These are phyloP conservation scores for Serinus canaria DNA, from an alignment of 2,113 vertebrate genomes.

Conservation along the genomic window DNA sequence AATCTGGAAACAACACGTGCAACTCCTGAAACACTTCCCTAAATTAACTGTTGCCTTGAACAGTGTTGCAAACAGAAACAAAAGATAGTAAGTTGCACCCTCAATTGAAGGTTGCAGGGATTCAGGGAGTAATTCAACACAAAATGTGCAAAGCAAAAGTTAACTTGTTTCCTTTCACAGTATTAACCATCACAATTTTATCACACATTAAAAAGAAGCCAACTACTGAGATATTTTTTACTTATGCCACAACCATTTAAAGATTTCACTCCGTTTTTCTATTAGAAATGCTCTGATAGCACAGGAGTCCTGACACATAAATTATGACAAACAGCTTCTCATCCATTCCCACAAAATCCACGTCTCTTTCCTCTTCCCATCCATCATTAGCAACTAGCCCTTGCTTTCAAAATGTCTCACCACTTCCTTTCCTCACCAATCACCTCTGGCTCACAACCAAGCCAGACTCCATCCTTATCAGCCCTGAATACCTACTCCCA, in stretches of 20 bases:
- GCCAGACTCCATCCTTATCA: neutral
- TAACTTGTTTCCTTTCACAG: neutral
- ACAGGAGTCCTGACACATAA: neutral
- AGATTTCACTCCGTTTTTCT: neutral
- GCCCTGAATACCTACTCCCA: neutral
- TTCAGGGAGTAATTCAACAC: neutral
- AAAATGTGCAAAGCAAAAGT: neutral
- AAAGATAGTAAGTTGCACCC: neutral
- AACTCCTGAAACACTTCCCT: neutral
- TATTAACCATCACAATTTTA: neutral
- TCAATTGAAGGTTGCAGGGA: neutral
- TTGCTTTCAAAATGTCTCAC: neutral
- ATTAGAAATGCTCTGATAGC: neutral
- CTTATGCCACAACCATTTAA: neutral
- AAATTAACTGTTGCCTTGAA: neutral
- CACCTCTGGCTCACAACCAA: neutral
- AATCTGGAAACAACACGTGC: neutral
- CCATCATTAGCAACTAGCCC: rapidly evolving
- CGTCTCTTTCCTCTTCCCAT: neutral
- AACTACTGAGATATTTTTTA: neutral
- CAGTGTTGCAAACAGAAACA: neutral
- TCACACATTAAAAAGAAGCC: neutral
- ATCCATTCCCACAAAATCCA: neutral
- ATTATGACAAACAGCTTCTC: neutral
- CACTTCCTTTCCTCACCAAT: neutral